Conservation (phyloP, 2,888 invertebrate genomes). For the Steinernema hermaphroditum region DNA sequence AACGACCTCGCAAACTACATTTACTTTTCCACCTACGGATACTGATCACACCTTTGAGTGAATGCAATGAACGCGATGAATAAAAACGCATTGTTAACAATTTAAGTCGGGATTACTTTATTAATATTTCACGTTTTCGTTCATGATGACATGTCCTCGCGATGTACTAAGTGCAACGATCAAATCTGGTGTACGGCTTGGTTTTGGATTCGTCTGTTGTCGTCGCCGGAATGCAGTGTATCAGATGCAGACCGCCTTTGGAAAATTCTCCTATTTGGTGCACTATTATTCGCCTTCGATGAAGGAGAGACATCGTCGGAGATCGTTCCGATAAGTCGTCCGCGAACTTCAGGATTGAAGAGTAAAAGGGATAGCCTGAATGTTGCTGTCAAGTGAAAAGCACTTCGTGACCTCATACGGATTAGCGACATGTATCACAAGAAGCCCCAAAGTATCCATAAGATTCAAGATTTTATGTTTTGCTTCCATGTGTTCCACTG, state of each 20-base stretch:
- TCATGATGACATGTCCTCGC: no score
- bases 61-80: no score
- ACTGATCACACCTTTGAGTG: neutral
- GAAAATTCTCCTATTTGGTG: no score
- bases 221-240: no score
- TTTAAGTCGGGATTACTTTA: no score
- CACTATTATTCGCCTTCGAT: no score
- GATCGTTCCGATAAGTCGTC: neutral
- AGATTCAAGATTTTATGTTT: neutral
- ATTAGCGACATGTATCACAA: neutral
- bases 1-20: neutral
- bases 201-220: no score
- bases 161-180: no score
- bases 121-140: no score
- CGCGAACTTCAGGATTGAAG: conserved; percentile 1
- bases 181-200: no score
- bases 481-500: neutral
- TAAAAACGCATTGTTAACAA: no score
- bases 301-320: neutral
- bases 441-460: neutral
- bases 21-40: neutral
- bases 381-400: neutral
- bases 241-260: no score
- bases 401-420: neutral
- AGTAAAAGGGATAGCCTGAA: neutral